Evolutionary conservation across 23 tunicate species (phyloP), one percentile per base, ranked within the genome.

Genomic region (Styela clava): DNA sequence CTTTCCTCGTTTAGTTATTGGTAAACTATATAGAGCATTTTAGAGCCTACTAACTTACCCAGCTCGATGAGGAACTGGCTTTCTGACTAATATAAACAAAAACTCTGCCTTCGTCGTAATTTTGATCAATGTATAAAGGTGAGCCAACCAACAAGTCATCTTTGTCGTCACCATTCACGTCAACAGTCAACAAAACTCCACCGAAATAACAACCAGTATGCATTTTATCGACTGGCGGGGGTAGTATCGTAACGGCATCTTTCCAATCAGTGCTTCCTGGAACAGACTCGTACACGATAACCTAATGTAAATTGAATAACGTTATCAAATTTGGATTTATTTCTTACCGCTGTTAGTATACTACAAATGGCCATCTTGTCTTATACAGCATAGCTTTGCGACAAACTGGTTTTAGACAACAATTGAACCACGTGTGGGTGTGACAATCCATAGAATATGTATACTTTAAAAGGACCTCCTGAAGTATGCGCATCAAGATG

Each of bases 141-240:
- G 81, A 68, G 21, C 81, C 81, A 44, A 76, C 29, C 16, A 76
- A 76, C 21, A 76, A 56, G 26, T 76, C 81, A 37, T 76, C 81
- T 52, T 24, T 44, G 16, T 76, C 25, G 64, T 76, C 81, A 0
- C 65, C 65, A 29, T 76, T 76, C 27, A 76, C 31, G 0, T 76
- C 97, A 20, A 77, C 33, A 36, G 87, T 52, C 2, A 91, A 87
- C 26, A 91, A 27, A 35, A 67, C 68, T 9, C 87, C 97, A n/a
- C 97, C 97, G 56, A 86, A 91, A 56, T 91, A 91, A 23, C 68
- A 76, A 21, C 81, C 81, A 9, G 44, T 23, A 24, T 52, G 52
- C 24, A 69, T 35, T 27, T 76, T 76, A 3, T 32, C 77, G 5
- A 12, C 35, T 21, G 32, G 32, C 5, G 77, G 35, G 18, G 69